phyloP scores from a whole-genome alignment of 2,113 vertebrate genomes.

The Solea senegalensis region DNA sequence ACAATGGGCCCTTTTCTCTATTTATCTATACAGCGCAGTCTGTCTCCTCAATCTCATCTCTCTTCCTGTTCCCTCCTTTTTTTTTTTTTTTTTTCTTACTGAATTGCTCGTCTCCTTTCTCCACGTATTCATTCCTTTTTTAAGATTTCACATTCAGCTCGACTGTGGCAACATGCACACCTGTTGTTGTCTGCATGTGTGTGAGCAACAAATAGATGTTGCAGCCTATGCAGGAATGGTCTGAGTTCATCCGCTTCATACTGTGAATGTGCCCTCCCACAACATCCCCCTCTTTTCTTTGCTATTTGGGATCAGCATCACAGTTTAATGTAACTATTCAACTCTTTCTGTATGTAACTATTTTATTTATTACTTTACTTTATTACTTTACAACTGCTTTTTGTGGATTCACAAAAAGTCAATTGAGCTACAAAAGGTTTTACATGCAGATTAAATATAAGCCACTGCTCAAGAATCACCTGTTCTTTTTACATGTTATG shows the following conservation, averaged over 20 bases:
- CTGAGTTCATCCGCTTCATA: constrained; percentile 15
- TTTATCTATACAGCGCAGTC: constrained; percentile 72
- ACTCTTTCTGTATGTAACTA: no score
- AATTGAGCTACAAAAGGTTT: no score
- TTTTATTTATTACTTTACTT: no score
- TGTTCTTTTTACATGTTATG: no score
- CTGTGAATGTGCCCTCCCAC: constrained; percentile 7
- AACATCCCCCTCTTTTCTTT: no score
- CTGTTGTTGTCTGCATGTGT: constrained; percentile 57
- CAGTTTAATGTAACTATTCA: no score
- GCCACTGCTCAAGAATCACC: no score
- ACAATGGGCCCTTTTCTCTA: constrained; percentile 74
- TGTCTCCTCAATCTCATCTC: constrained; percentile 66
- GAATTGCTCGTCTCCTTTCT: constrained; percentile 42
- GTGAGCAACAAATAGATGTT: constrained; percentile 55
- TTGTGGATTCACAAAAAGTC: no score
- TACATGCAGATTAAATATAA: no score
- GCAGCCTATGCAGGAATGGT: constrained; percentile 27
- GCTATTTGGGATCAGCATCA: no score
- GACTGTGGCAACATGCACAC: constrained; percentile 51
- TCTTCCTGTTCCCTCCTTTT: constrained; percentile 49
- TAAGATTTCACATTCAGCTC: constrained; percentile 38
- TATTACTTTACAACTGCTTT: no score
- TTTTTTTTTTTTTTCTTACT: constrained; percentile 7
- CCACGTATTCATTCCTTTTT: constrained; percentile 41